Conservation (phyloP, 1,140 invertebrate genomes). For the Anthonomus grandis region DNA sequence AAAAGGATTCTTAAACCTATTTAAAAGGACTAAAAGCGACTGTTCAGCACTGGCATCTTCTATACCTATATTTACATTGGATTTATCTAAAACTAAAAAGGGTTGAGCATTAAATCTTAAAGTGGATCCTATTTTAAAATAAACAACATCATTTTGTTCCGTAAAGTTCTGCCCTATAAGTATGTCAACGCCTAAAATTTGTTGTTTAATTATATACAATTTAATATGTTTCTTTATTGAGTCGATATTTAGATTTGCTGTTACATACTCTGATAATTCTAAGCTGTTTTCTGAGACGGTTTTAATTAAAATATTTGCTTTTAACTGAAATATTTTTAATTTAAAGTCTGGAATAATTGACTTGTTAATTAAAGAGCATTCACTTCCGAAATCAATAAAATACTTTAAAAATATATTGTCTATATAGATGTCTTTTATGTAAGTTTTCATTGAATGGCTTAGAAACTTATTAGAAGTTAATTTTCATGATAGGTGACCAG, state of each 20-base stretch:
- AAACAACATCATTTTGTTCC: slow-evolving; percentile 7
- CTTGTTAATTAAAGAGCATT: slow-evolving; percentile 8
- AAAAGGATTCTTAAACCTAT: neutral
- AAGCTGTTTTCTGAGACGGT: neutral
- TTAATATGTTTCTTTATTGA: neutral
- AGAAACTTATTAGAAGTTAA: neutral
- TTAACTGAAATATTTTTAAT: neutral
- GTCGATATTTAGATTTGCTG: neutral
- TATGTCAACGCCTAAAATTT: slow-evolving; percentile 10
- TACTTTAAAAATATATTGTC: too few species aligned
- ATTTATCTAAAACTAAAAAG: neutral
- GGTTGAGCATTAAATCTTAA: neutral
- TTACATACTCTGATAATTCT: neutral
- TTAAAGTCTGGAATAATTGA: neutral
- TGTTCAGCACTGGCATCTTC: neutral
- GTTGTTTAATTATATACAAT: neutral
- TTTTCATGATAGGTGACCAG: neutral
- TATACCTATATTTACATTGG: neutral
- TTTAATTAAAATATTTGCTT: neutral
- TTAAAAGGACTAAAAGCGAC: neutral
- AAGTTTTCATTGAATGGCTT: neutral
- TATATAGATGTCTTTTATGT: neutral
- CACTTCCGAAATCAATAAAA: slow-evolving; percentile 25
- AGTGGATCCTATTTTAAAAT: neutral
- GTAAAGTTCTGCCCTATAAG: slow-evolving; percentile 27